Conservation (phyloP, 1,140 invertebrate genomes). For the Chlorops oryzae region DNA sequence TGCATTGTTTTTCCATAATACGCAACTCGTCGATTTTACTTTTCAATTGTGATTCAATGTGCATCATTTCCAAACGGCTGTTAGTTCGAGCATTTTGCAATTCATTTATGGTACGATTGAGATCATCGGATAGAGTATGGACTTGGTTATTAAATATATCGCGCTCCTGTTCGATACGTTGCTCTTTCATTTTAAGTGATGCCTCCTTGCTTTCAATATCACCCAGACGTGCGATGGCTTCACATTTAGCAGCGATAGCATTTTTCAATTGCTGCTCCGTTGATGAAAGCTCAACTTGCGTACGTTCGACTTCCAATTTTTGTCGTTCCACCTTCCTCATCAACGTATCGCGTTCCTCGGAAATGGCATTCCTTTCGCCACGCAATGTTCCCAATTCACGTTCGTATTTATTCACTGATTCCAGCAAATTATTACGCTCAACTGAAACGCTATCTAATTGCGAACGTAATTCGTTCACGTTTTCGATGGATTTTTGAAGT, state of each 20-base stretch:
- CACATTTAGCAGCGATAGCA: conserved; percentile 72
- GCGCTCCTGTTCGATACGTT: conserved; percentile 74
- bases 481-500: conserved; percentile 56
- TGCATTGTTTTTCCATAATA: conserved; percentile 58
- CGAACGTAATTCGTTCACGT: conserved; percentile 55
- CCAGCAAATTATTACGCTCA: conserved; percentile 59
- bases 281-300: conserved; percentile 58
- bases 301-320: conserved; percentile 62
- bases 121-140: conserved; percentile 65
- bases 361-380: conserved; percentile 56
- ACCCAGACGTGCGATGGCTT: conserved; percentile 70
- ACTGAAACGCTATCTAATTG: conserved; percentile 56
- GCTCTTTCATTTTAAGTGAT: conserved; percentile 71
- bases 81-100: conserved; percentile 69
- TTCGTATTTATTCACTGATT: conserved; percentile 53
- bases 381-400: conserved; percentile 52
- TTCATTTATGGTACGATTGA: conserved; percentile 68
- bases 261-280: conserved; percentile 60
- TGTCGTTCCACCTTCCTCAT: conserved; percentile 62
- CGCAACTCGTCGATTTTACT: conserved; percentile 74
- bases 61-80: conserved; percentile 61
- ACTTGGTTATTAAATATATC: conserved; percentile 69
- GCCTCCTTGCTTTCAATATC: conserved; percentile 74
- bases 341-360: conserved; percentile 67
- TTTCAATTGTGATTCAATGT: conserved; percentile 69